These are phyloP conservation scores for Hippoglossus hippoglossus DNA, from an alignment of 2,797 vertebrate genomes.

Conservation along the genomic window DNA sequence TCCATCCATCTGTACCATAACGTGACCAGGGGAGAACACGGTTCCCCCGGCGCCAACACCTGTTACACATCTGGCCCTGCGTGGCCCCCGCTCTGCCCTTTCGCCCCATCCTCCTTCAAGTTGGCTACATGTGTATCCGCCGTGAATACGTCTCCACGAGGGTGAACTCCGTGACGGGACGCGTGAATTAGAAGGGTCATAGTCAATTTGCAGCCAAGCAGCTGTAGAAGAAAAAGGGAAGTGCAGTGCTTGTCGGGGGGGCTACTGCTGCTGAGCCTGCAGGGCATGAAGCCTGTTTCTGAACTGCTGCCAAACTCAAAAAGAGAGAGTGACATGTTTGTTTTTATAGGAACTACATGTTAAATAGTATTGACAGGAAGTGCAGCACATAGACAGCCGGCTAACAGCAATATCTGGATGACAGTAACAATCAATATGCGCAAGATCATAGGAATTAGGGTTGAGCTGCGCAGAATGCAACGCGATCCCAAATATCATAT, in stretches of 20 bases:
- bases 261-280: constrained; percentile 47
- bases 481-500: constrained; percentile 28
- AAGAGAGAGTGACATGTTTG: constrained; percentile 57
- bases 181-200: constrained; percentile 30
- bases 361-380: constrained; percentile 57
- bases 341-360: constrained; percentile 62
- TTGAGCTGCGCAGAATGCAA: constrained; percentile 43
- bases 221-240: constrained; percentile 42
- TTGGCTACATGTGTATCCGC: constrained; percentile 36
- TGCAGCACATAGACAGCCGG: constrained; percentile 20
- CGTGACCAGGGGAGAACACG: constrained; percentile 41
- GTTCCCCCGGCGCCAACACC: constrained; percentile 55
- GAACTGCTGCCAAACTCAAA: constrained; percentile 59
- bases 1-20: constrained; percentile 58
- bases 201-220: constrained; percentile 33
- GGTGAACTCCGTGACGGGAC: constrained; percentile 35
- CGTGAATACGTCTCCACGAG: constrained; percentile 32
- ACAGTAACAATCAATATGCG: constrained; percentile 55
- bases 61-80: constrained; percentile 66
- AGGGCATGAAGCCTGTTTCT: constrained; percentile 53
- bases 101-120: constrained; percentile 35
- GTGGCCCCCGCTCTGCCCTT: constrained; percentile 34
- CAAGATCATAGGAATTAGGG: constrained; percentile 47
- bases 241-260: constrained; percentile 24
- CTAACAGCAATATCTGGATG: constrained; percentile 29